Percentiles rank a stretch among this genome's conserved stretches.
Conservation (phyloP, 2,113 vertebrate genomes). For the Hyperopisus bebe region DNA sequence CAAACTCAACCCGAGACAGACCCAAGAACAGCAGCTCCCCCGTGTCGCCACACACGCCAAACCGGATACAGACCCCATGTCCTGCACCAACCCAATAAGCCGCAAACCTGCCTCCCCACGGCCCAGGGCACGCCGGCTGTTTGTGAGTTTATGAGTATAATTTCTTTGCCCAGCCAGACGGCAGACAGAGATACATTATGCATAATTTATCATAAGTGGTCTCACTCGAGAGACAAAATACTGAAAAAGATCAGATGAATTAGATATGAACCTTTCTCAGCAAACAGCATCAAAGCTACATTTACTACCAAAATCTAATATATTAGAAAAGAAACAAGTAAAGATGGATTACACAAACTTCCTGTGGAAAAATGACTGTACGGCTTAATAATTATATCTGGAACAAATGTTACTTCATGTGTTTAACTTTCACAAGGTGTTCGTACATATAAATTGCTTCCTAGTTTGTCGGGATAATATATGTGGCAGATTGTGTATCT, state of each 20-base stretch:
- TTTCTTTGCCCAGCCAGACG: slow-evolving; percentile 15
- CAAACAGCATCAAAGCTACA: not conserved
- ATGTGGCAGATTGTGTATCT: slow-evolving; percentile 25
- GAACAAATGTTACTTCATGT: slow-evolving; percentile 33
- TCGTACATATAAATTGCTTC: slow-evolving; percentile 41
- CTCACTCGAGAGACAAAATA: slow-evolving; percentile 32
- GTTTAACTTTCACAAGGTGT: slow-evolving; percentile 39
- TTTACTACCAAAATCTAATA: slow-evolving; percentile 10
- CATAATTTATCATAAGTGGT: slow-evolving; percentile 50
- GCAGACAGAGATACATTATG: slow-evolving; percentile 36
- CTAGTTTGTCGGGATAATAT: slow-evolving; percentile 31
- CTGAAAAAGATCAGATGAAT: slow-evolving; percentile 43
- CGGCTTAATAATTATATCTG: slow-evolving; percentile 30
- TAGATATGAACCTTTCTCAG: slow-evolving; percentile 38
- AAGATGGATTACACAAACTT: not conserved
- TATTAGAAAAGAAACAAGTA: slow-evolving; percentile 41
- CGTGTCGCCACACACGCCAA: not conserved
- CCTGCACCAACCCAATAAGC: not conserved
- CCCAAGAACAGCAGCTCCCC: not conserved
- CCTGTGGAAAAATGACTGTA: not conserved
- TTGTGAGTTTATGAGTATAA: slow-evolving; percentile 11
- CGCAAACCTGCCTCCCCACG: not conserved
- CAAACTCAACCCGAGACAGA: not conserved
- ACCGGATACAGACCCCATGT: not conserved
- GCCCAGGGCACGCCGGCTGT: not conserved